A percentile compares a stretch with the other conserved stretches of the same genome.
Evolutionary conservation across 2,113 vertebrate genomes (phyloP).

Genomic region (Oceanodroma tethys): DNA sequence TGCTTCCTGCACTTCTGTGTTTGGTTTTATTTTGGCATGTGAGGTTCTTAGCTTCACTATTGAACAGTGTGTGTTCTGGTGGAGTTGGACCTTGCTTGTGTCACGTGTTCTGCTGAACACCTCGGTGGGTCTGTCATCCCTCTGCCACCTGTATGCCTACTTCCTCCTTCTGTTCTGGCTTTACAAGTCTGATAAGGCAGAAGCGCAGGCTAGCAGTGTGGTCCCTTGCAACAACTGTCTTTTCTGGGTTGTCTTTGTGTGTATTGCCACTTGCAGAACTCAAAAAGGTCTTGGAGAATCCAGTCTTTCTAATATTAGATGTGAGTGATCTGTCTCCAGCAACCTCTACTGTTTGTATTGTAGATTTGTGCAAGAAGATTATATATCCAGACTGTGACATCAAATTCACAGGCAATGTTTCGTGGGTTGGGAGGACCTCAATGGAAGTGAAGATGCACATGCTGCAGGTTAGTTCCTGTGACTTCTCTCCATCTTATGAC

Average conservation of each 20-base stretch:
- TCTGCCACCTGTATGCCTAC: not conserved
- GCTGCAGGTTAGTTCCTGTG: constrained; percentile 82
- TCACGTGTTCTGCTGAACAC: not conserved
- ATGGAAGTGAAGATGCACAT: constrained; percentile 98
- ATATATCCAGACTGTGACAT: constrained; percentile 92
- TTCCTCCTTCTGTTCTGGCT: not conserved
- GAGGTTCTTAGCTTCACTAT: not conserved
- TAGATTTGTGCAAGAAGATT: constrained; percentile 86
- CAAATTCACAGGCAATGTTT: constrained; percentile 92
- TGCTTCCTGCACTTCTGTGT: not conserved
- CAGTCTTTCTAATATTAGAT: not conserved
- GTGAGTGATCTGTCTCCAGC: not conserved
- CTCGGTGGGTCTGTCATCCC: not conserved
- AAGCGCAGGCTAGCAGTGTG: not conserved
- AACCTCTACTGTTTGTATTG: not conserved
- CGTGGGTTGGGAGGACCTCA: constrained; percentile 94
- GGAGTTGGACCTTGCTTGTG: not conserved
- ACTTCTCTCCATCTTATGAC: not conserved
- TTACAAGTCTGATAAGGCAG: not conserved
- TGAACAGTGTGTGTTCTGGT: not conserved
- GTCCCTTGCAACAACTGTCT: not conserved
- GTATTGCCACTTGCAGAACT: not conserved
- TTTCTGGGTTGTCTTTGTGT: not conserved
- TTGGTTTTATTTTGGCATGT: not conserved
- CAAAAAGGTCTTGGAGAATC: not conserved